Evolutionary conservation across 2,113 vertebrate genomes (phyloP), one percentile per base, ranked within the genome.

Genomic region (Cranoglanis bouderius): DNA sequence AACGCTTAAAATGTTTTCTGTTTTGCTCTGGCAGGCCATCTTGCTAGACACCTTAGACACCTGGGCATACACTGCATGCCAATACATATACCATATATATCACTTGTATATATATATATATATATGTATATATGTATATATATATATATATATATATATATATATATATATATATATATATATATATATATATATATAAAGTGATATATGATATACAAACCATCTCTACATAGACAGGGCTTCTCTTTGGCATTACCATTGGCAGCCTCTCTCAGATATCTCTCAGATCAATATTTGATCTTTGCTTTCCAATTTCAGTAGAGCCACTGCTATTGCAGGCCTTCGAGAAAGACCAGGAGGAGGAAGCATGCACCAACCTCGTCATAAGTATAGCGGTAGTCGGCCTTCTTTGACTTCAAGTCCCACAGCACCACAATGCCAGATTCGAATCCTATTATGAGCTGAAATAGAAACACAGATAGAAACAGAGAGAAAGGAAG

Each of bases 371-470:
- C 57, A 88, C 86, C 95, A 97, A 99, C 98, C 98, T 99, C 98
- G 91, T 99, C 98, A 74, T 99, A 97, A 61, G 97, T 97, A 91
- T 99, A 99, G 96, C 98, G 97, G 94, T 97, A 99, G 94, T 99
- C 98, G 0, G 97, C 98, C 92, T 99, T 99, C 96, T 99, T 99
- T 93, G 97, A 99, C 94, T 99, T 99, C 93, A 99, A 97, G 94
- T 99, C 98, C 98, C 98, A 99, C 91, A 99, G 95, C 78, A 96
- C 97, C 91, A 99, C 97, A 53, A 96, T 99, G 93, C 98, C 98
- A 91, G 97, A 96, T 94, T 99, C 98, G 94, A 96, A 99, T 95
- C 98, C 98, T 97, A 99, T 98, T 95, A 99, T 95, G 90, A 99
- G 98, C 98, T 99, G 95, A 84, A 96, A 94, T 0, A 67, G 72